Evolutionary conservation across 53 echinoderm and acorn worm genomes (phyloP).

Genomic region (Pentamera pediparva): DNA sequence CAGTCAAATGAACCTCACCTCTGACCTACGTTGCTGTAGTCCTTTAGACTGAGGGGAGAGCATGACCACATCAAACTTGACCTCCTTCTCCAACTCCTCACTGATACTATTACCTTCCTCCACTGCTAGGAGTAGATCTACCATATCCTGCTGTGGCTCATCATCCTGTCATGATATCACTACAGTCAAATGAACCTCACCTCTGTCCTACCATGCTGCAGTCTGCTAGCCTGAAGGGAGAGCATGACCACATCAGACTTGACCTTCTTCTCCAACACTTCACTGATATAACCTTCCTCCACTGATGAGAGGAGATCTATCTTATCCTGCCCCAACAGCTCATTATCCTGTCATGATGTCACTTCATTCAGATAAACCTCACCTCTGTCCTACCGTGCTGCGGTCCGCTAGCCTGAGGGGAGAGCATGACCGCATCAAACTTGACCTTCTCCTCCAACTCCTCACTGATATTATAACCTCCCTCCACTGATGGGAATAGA

Average conservation of each 20-base stretch:
- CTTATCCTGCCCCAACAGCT: conserved; percentile 80
- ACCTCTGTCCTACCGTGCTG: conserved; percentile 90
- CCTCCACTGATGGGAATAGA: conserved; percentile 86
- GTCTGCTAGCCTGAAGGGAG: conserved; percentile 79
- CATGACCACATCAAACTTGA: conserved; percentile 98
- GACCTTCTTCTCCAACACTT: conserved; percentile 87
- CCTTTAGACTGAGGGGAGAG: conserved; percentile 87
- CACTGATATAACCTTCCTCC: conserved; percentile 96
- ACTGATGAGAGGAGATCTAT: conserved; percentile 84
- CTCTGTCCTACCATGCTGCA: conserved; percentile 81
- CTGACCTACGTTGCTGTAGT: conserved; percentile 69
- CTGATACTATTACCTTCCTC: conserved; percentile 98
- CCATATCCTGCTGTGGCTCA: conserved; percentile 86
- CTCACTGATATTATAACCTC: conserved; percentile 95
- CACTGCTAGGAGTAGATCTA: conserved; percentile 81
- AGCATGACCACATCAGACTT: conserved; percentile 97
- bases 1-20: too few species aligned
- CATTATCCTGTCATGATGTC: too few species aligned
- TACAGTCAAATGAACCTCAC: too few species aligned
- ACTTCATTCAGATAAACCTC: background rate
- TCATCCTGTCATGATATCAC: too few species aligned
- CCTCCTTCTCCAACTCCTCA: conserved; percentile 88
- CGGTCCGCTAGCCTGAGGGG: conserved; percentile 77
- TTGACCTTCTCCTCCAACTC: conserved; percentile 91
- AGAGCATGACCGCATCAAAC: conserved; percentile 96